Evolutionary conservation across 2,113 vertebrate genomes (phyloP).

Genomic region (Butorides virescens): DNA sequence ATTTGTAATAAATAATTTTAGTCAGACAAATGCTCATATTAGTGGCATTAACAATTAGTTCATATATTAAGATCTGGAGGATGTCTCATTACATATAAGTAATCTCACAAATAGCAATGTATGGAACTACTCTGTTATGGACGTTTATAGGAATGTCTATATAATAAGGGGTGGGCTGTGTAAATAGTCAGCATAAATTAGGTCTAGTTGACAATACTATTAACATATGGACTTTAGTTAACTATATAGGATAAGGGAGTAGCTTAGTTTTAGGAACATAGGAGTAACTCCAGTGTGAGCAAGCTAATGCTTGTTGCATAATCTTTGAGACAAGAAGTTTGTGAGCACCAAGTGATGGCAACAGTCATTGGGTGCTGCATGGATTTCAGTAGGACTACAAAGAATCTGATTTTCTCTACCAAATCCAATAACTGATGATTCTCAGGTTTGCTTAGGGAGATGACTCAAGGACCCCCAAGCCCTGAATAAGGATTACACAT

Average conservation of each 20-base stretch:
- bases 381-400: neutral
- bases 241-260: neutral
- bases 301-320: neutral
- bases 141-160: neutral
- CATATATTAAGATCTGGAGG: neutral
- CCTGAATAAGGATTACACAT: neutral
- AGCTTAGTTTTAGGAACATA: neutral
- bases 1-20: neutral
- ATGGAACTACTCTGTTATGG: neutral
- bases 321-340: neutral
- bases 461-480: neutral
- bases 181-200: neutral
- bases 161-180: neutral
- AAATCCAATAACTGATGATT: neutral
- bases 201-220: neutral
- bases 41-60: neutral
- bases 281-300: neutral
- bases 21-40: neutral
- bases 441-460: neutral
- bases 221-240: neutral
- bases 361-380: neutral
- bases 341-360: neutral
- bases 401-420: neutral
- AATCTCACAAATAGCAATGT: neutral
- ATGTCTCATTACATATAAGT: neutral